These are phyloP conservation scores for Archips crataeganus DNA, from an alignment of 2,888 invertebrate genomes.

Conservation along the genomic window DNA sequence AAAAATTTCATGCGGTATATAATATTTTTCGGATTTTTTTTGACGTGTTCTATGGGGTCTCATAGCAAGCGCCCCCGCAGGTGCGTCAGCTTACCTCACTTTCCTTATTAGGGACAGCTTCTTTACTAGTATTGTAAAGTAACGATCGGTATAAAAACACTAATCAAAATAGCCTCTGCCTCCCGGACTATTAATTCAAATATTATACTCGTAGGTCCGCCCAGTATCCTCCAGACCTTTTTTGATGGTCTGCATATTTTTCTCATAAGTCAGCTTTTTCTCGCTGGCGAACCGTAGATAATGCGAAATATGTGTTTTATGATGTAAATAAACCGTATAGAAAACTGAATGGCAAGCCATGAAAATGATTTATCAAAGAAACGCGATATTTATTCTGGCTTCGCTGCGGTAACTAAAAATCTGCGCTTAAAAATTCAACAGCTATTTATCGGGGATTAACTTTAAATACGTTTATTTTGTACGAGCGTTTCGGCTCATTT, in stretches of 20 bases:
- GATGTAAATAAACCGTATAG: constrained; percentile 56
- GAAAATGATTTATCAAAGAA: constrained; percentile 39
- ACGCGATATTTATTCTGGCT: constrained; percentile 11
- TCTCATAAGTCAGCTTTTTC: constrained; percentile 65
- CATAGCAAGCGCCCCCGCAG: no score
- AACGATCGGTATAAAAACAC: no score
- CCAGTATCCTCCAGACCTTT: constrained; percentile 49
- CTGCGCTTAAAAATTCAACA: neutral
- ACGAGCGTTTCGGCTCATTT: neutral
- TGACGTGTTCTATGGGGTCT: no score
- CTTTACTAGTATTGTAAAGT: no score
- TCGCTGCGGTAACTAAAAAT: neutral
- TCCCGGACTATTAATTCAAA: no score
- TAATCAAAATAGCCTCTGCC: no score
- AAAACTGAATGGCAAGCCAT: constrained; percentile 45
- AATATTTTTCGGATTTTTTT: no score
- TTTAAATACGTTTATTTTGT: neutral
- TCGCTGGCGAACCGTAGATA: constrained; percentile 64
- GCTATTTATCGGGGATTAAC: neutral
- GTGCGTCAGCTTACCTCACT: no score
- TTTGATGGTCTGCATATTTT: constrained; percentile 63
- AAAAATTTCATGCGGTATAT: no score
- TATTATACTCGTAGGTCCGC: constrained; percentile 12
- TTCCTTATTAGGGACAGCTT: no score
- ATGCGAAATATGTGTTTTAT: constrained; percentile 67